Evolutionary conservation across 23 tunicate genomes (phyloP), one percentile per base, ranked within the genome.

Genomic region (Trididemnum clinides): DNA sequence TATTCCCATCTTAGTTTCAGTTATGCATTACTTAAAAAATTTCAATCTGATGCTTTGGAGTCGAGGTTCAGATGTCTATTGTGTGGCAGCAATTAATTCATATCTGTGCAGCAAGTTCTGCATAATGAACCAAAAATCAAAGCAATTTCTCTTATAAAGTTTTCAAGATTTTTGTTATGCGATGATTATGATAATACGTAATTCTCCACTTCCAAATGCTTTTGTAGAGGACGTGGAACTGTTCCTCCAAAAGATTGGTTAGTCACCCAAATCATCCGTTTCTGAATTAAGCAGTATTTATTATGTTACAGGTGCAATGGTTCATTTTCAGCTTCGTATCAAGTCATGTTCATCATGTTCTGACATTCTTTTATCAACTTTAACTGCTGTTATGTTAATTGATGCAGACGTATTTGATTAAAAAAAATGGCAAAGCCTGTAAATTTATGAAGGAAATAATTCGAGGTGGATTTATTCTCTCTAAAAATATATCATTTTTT

Each of bases 221-320:
- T 37, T 38, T 73, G 54, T 2, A 19, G 80, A 73, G 12, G 57
- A 73, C 57, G 5, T 73, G 6, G 80, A 73, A 20, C 28, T 73
- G 7, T 73, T 73, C 57, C 57, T 73, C 19, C 29, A 73, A 37
- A 26, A 73, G 22, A 38, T 73, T 37, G 5, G 28, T 73, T 57
- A 73, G 28, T 38, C 57, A 19, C 57, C 57, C 26, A 73, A 19
- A 26, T 57, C 80, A 73, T 73, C 57, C 15, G 5, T 38, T 36
- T 73, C 57, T 28, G 80, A 73, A 39, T 37, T 73, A 28, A 37
- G 38, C 33, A 73, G 80, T 28, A 73, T 73, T 73, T 36, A 73
- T 73, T 73, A 73, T 38, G 80, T 73, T 15, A 73, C 80, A 10
- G 80, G 80, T 7, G 80, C 57, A 73, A 73, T 38, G 80, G 57